A percentile compares a stretch with the other conserved stretches of the same genome.
These are phyloP conservation scores for Myrmophylax atrothorax DNA, from an alignment of 2,113 vertebrate genomes.

Conservation along the genomic window DNA sequence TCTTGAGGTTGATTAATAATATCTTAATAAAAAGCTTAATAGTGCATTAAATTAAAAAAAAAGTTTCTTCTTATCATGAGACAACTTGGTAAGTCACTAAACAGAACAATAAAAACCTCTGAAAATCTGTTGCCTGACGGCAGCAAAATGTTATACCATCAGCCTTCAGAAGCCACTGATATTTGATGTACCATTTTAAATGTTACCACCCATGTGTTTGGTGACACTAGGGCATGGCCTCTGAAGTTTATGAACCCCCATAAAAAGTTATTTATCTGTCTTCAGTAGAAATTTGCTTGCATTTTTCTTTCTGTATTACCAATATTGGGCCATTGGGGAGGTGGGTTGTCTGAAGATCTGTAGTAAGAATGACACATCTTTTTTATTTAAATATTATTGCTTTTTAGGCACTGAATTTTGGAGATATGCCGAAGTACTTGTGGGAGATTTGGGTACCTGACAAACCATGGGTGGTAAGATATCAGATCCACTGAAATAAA, in stretches of 20 bases:
- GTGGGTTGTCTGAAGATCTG: constrained; percentile 7
- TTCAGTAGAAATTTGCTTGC: neutral
- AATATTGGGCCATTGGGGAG: neutral
- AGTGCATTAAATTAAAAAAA: constrained; percentile 54
- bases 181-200: neutral
- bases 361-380: constrained; percentile 35
- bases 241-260: neutral
- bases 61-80: constrained; percentile 26
- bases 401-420: constrained; percentile 67
- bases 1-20: constrained; percentile 68
- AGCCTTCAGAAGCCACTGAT: neutral
- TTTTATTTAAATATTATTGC: constrained; percentile 69
- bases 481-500: constrained; percentile 48
- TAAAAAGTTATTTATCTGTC: neutral
- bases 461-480: constrained; percentile 56
- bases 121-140: constrained; percentile 13
- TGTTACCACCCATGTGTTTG: neutral
- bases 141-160: neutral
- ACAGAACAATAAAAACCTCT: constrained; percentile 40
- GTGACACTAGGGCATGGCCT: neutral
- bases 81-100: constrained; percentile 29
- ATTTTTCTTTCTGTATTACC: neutral
- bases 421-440: constrained; percentile 65
- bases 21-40: constrained; percentile 70
- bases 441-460: constrained; percentile 58